Evolutionary conservation across 2,113 vertebrate genomes (phyloP).

Genomic region (Potamarius usumacintae): DNA sequence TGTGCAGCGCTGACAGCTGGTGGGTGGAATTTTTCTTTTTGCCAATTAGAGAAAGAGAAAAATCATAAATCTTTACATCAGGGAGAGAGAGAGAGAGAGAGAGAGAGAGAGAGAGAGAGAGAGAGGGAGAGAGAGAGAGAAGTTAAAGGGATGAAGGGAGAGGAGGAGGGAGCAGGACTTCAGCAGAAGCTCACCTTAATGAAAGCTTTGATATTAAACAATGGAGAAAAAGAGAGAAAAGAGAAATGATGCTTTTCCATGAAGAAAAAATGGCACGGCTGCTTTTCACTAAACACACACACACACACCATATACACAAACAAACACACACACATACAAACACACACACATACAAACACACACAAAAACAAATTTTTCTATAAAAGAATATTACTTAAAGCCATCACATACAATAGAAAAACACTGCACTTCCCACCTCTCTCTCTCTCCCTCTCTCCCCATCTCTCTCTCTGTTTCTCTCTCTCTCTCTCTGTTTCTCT

Average conservation of each 20-base stretch:
- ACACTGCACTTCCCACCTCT: too few species aligned
- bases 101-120: neutral
- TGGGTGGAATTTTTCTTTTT: conserved; percentile 22
- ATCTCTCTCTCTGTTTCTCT: too few species aligned
- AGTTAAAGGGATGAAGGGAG: neutral
- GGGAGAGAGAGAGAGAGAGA: neutral
- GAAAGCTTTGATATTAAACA: conserved; percentile 11
- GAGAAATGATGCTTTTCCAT: neutral
- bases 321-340: neutral
- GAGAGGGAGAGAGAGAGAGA: neutral
- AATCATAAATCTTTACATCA: conserved; percentile 27
- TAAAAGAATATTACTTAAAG: too few species aligned
- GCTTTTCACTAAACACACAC: neutral
- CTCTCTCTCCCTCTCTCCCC: too few species aligned
- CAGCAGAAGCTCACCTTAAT: neutral
- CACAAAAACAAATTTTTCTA: too few species aligned
- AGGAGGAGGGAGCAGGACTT: neutral
- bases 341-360: too few species aligned
- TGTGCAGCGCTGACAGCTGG: conserved; percentile 16
- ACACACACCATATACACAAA: neutral
- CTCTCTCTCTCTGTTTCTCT: too few species aligned
- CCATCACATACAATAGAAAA: too few species aligned
- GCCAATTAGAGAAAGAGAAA: conserved; percentile 28
- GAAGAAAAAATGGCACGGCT: neutral
- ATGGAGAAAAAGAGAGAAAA: neutral